phyloP scores from a whole-genome alignment of 2,113 vertebrate genomes.

The Antennarius striatus region DNA sequence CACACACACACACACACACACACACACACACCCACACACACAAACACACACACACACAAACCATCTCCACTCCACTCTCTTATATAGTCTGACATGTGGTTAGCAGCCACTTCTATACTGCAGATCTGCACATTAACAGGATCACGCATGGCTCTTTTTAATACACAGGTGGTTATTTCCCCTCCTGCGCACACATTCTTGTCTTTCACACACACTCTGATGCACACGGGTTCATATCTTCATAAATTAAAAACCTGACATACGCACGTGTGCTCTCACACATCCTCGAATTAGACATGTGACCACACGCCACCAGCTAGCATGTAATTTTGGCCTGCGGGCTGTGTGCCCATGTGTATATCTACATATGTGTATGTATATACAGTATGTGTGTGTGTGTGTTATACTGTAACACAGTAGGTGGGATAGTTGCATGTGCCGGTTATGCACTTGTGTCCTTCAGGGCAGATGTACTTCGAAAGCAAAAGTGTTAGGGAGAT shows the following conservation, averaged over 20 bases:
- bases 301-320: constrained; percentile 46
- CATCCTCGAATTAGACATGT: constrained; percentile 45
- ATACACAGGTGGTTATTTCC: constrained; percentile 1
- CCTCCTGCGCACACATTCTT: background rate
- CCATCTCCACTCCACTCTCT: background rate
- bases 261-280: constrained; percentile 39
- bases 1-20: constrained; percentile 13
- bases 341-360: constrained; percentile 34
- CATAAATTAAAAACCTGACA: constrained; percentile 27
- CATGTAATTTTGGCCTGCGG: constrained; percentile 26
- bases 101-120: constrained; percentile 29
- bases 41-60: constrained; percentile 12
- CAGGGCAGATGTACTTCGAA: constrained; percentile 55
- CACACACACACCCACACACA: constrained; percentile 8
- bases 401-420: constrained; percentile 37
- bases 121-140: constrained; percentile 18
- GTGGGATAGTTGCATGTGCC: constrained; percentile 56
- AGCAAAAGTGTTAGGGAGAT: constrained; percentile 49
- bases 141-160: constrained; percentile 1
- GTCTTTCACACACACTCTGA: constrained; percentile 6
- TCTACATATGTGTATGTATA: background rate
- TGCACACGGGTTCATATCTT: background rate
- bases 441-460: constrained; percentile 58
- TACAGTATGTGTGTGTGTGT: constrained; percentile 12
- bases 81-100: constrained; percentile 24